Evolutionary conservation across 2,113 vertebrate species (phyloP).

Genomic region (Murina feae): DNA sequence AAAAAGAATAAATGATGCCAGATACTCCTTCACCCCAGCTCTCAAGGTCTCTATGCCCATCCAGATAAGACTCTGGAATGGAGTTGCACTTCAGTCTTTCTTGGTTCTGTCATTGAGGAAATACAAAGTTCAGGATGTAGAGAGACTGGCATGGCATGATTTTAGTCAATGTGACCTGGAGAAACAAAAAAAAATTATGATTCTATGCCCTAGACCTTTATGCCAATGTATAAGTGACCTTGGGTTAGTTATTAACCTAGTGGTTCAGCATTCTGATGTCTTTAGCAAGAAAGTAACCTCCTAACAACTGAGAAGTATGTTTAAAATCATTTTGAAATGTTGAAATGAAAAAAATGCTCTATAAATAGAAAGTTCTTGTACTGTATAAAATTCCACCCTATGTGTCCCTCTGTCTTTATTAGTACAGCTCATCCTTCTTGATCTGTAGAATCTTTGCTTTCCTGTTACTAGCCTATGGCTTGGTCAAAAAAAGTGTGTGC

Average conservation of each 20-base stretch:
- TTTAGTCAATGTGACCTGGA: not conserved
- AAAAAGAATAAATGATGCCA: not conserved
- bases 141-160: not conserved
- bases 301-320: not conserved
- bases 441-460: not conserved
- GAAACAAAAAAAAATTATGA: not conserved
- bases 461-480: not conserved
- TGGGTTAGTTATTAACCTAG: not conserved
- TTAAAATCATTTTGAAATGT: not conserved
- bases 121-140: not conserved
- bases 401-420: not conserved
- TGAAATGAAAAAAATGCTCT: not conserved
- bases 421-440: not conserved
- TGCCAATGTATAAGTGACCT: not conserved
- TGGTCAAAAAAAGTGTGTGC: not conserved
- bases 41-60: not conserved
- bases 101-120: not conserved
- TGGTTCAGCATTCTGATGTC: not conserved
- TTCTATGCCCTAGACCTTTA: not conserved
- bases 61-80: not conserved
- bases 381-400: not conserved
- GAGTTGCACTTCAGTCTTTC: not conserved
- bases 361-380: not conserved
- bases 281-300: not conserved
- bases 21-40: not conserved